Evolutionary conservation across 2,888 invertebrate species (phyloP), one percentile per base, ranked within the genome.

Genomic region (Agonopterix subpropinquella): DNA sequence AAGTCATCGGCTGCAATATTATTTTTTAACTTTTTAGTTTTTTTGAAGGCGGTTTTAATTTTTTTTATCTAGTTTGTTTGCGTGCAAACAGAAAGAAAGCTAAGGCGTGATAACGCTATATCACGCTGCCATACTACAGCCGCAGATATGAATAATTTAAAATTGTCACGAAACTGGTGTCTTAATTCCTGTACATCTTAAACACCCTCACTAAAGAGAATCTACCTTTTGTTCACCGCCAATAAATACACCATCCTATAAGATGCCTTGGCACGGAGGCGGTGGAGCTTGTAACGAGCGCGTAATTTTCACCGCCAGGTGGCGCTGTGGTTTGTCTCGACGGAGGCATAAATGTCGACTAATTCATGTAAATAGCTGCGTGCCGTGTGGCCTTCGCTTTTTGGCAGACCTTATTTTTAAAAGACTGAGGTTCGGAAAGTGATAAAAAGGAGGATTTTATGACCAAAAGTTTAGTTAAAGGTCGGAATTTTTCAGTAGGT

Each of bases 351-450:
- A 87, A 84, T 79, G 85, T 82, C 85, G 74, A 67, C 79, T 85
- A 84, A 86, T 85, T 86, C 82, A 80, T 79, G 82, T 80, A 84
- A 86, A 84, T 86, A 84, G 83, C 80, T 75, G 65, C 62, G 59
- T 54, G 83, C 80, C 28, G 28, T 75, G 65, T 57, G 54, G 48
- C 68, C 62, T 73, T 75, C 72, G 72, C 75, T 73, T 74, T 76
- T 76, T 79, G 69, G 28, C 5, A 64, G 57, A 57, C 11, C 11
- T 42, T 2, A 44, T 44, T 41, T 47, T 36, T 15, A 13, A 15
- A 13, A 15, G n/a, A 15, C 44, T 7, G 11, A 36, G 11, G 15
- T 37, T 18, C 43, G 11, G 43, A 28, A 28, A 18, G 28, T 8
- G 35, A 42, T 42, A 42, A 42, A 42, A 41, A 11, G 7, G 11